These are phyloP conservation scores for Podarcis raffonei DNA, from an alignment of 2,113 vertebrate species.

Conservation along the genomic window DNA sequence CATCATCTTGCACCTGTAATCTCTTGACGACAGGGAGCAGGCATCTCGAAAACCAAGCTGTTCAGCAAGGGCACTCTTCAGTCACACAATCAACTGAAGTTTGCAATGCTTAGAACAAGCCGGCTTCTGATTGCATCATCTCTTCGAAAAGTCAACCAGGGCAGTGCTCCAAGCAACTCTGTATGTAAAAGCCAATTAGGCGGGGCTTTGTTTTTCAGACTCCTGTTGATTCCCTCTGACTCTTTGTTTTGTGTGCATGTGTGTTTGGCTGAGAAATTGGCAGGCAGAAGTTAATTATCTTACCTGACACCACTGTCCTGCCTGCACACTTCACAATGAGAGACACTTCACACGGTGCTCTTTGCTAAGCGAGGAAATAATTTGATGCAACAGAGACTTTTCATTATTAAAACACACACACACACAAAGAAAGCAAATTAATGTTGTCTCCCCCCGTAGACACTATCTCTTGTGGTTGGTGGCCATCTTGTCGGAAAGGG, in stretches of 20 bases:
- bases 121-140: not conserved
- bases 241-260: not conserved
- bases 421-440: not conserved
- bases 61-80: not conserved
- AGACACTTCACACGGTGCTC: not conserved
- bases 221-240: not conserved
- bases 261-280: not conserved
- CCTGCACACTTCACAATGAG: not conserved
- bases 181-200: not conserved
- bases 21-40: not conserved
- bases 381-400: not conserved
- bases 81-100: not conserved
- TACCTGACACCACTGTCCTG: not conserved
- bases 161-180: no score
- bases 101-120: not conserved
- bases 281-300: not conserved
- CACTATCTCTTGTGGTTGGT: not conserved
- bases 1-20: conserved; percentile 1
- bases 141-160: not conserved
- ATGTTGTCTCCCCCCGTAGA: not conserved
- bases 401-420: not conserved
- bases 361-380: not conserved
- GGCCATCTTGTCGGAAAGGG: not conserved
- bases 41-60: not conserved
- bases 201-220: not conserved